Evolutionary conservation across 1,140 invertebrate genomes (phyloP).

Genomic region (Camponotus vicinus): DNA sequence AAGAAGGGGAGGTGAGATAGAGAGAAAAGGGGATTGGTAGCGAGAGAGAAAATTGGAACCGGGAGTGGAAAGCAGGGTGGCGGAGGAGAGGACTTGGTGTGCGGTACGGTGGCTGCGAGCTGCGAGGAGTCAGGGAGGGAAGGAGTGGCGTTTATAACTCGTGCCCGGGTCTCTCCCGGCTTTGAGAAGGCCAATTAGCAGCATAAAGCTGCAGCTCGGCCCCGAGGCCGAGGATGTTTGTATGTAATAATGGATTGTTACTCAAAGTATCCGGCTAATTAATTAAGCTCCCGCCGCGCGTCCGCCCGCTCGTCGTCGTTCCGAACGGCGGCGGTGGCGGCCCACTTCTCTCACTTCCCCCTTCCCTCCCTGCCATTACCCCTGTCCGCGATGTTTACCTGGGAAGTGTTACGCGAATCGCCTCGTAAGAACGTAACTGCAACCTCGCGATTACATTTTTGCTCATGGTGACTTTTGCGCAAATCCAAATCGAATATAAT

Average conservation of each 20-base stretch:
- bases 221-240: slow-evolving; percentile 83
- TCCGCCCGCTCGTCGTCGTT: slow-evolving; percentile 62
- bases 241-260: slow-evolving; percentile 87
- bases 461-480: neutral
- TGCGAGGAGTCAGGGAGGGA: slow-evolving; percentile 48
- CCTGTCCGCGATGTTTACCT: slow-evolving; percentile 27
- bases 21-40: slow-evolving; percentile 51
- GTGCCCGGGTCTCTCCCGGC: slow-evolving; percentile 81
- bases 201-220: slow-evolving; percentile 84
- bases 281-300: slow-evolving; percentile 83
- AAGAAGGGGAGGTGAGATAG: slow-evolving; percentile 21
- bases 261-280: slow-evolving; percentile 87
- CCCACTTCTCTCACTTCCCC: neutral
- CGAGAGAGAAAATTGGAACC: slow-evolving; percentile 60
- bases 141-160: slow-evolving; percentile 84
- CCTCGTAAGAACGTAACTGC: slow-evolving; percentile 30
- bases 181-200: slow-evolving; percentile 86
- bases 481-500: neutral
- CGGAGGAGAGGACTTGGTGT: slow-evolving; percentile 57
- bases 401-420: slow-evolving; percentile 42
- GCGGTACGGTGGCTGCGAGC: slow-evolving; percentile 49
- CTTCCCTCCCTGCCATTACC: slow-evolving; percentile 1
- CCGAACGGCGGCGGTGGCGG: slow-evolving; percentile 21
- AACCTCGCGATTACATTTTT: neutral
- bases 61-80: slow-evolving; percentile 11